phyloP scores from a whole-genome alignment of 1,140 invertebrate genomes.

The Caenorhabditis remanei region DNA sequence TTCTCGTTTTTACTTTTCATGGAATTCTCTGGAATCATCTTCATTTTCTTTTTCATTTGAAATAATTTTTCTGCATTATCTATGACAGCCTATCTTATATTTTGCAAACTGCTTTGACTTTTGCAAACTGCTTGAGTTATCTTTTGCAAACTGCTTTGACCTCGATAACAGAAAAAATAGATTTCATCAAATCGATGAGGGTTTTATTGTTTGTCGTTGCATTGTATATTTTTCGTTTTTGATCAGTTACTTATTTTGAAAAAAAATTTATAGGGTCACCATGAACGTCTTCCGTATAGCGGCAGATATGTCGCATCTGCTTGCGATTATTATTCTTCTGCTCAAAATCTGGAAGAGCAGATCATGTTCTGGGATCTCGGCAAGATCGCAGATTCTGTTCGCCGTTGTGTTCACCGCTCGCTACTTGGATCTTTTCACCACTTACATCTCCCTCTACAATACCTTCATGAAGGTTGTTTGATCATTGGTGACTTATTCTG shows the following conservation, averaged over 20 bases:
- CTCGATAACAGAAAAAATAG: slow-evolving; percentile 16
- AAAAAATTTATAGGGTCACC: not conserved
- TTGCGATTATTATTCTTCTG: slow-evolving; percentile 93
- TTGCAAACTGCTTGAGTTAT: slow-evolving; percentile 23
- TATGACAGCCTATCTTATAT: not conserved
- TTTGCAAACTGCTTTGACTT: slow-evolving; percentile 27
- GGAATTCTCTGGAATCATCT: not conserved
- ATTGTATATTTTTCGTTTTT: not conserved
- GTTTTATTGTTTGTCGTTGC: slow-evolving; percentile 1
- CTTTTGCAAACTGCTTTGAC: slow-evolving; percentile 26
- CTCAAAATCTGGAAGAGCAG: slow-evolving; percentile 80
- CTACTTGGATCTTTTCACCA: slow-evolving; percentile 95
- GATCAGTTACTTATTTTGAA: not conserved
- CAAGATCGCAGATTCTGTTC: slow-evolving; percentile 96
- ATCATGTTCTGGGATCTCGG: slow-evolving; percentile 89
- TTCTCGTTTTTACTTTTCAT: not conserved
- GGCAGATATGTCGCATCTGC: slow-evolving; percentile 94
- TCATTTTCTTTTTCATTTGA: not conserved
- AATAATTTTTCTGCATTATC: not conserved
- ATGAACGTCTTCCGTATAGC: slow-evolving; percentile 97
- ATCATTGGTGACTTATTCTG: not conserved
- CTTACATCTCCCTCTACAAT: slow-evolving; percentile 95
- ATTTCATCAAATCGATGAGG: not conserved
- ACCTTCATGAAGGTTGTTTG: slow-evolving; percentile 88
- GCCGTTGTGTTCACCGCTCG: slow-evolving; percentile 92